phyloP scores from a whole-genome alignment of 2,797 vertebrate species.

The Xenops minutus region DNA sequence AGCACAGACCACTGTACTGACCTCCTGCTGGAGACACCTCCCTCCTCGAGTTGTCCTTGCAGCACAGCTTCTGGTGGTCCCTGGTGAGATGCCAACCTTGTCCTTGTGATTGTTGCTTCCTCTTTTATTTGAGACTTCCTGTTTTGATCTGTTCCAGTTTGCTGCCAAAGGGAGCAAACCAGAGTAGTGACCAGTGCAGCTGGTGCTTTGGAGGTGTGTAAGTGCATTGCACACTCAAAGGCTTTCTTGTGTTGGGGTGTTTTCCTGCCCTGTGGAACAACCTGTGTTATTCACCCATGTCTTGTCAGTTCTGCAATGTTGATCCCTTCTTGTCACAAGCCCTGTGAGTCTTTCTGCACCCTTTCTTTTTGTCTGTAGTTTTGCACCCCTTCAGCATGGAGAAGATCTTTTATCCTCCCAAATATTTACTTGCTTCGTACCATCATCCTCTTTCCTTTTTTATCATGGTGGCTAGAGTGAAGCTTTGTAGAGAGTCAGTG shows the following conservation, averaged over 20 bases:
- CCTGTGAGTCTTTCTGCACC: background rate
- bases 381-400: background rate
- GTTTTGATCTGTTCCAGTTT: background rate
- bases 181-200: fast-evolving
- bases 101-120: background rate
- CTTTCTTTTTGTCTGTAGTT: background rate
- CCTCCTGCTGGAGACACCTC: background rate
- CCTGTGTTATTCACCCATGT: too few species aligned
- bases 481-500: background rate
- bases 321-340: fast-evolving
- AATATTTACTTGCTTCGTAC: background rate
- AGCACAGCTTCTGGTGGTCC: background rate
- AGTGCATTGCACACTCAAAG: too few species aligned
- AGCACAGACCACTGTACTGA: background rate
- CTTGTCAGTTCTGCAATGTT: fast-evolving
- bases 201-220: background rate
- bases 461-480: background rate
- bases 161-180: background rate
- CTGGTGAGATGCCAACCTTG: background rate
- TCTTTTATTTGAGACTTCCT: too few species aligned
- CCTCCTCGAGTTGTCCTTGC: background rate
- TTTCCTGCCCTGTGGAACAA: background rate
- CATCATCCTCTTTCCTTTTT: background rate
- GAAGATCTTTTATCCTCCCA: background rate
- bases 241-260: fast-evolving